Percentiles rank a stretch among this genome's conserved stretches.
These are phyloP conservation scores for Nycticryphes semicollaris DNA, from an alignment of 2,113 vertebrate species.

Conservation along the genomic window DNA sequence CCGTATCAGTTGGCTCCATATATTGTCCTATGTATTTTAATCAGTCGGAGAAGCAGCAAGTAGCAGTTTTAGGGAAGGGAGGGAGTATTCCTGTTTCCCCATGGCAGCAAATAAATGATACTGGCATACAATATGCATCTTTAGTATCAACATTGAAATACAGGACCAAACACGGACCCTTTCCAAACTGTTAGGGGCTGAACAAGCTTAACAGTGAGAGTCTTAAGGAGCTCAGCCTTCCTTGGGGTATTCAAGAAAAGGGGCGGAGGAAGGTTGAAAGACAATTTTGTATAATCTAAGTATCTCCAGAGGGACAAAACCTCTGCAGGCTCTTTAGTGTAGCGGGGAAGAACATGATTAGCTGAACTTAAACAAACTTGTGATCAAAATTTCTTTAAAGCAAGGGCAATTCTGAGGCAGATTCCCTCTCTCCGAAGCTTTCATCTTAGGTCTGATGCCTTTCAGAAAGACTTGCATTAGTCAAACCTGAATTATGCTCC, in stretches of 20 bases:
- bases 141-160: not conserved
- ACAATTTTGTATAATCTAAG: not conserved
- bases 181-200: not conserved
- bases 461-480: constrained; percentile 32
- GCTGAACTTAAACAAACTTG: constrained; percentile 8
- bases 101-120: not conserved
- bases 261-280: not conserved
- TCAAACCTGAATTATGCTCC: not conserved
- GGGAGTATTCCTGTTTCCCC: not conserved
- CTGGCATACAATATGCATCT: not conserved
- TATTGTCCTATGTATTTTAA: not conserved
- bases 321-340: not conserved
- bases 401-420: not conserved
- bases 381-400: not conserved
- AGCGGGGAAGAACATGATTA: not conserved
- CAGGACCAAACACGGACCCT: not conserved
- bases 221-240: not conserved
- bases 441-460: not conserved
- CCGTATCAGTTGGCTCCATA: not conserved
- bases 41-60: not conserved
- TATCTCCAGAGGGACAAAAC: not conserved
- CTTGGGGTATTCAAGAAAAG: not conserved
- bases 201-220: not conserved
- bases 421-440: not conserved
- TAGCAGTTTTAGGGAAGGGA: not conserved